Conservation (phyloP, 1,140 invertebrate genomes). For the Venturia canescens region DNA sequence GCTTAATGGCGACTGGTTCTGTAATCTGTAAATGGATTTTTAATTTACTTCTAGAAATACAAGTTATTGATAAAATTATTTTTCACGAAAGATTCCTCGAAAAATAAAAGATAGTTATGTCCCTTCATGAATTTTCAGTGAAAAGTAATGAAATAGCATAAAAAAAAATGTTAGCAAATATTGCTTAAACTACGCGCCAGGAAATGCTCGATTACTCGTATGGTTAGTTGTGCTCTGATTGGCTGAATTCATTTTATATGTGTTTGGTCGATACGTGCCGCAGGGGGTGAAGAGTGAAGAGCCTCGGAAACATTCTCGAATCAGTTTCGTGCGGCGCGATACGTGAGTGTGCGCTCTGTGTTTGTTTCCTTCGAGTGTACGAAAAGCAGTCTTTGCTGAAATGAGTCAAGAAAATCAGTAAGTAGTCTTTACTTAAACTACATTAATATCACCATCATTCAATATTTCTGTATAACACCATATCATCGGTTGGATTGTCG, state of each 20-base stretch:
- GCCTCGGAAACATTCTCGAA: constrained; percentile 63
- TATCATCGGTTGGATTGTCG: neutral
- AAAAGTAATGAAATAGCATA: neutral
- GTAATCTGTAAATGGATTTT: too few relatives aligned
- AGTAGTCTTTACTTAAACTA: constrained; percentile 58
- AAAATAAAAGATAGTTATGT: neutral
- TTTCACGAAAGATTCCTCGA: neutral
- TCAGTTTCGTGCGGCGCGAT: constrained; percentile 56
- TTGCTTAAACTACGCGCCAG: neutral
- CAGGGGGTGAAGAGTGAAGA: constrained; percentile 35
- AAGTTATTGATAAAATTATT: too few relatives aligned
- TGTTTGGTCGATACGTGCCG: constrained; percentile 55
- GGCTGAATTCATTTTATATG: constrained; percentile 9
- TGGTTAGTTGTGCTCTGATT: neutral
- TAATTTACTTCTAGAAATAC: too few relatives aligned
- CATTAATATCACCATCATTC: neutral
- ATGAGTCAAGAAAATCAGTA: constrained; percentile 75
- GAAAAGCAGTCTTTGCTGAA: constrained; percentile 55
- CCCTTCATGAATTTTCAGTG: neutral
- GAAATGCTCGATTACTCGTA: neutral
- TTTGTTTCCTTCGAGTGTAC: constrained; percentile 64
- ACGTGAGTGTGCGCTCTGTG: constrained; percentile 59
- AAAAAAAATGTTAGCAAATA: neutral
- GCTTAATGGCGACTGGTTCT: too few relatives aligned
- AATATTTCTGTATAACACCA: neutral